Evolutionary conservation across 2,797 vertebrate species (phyloP).

Genomic region (Spinibarbus caldwelli): DNA sequence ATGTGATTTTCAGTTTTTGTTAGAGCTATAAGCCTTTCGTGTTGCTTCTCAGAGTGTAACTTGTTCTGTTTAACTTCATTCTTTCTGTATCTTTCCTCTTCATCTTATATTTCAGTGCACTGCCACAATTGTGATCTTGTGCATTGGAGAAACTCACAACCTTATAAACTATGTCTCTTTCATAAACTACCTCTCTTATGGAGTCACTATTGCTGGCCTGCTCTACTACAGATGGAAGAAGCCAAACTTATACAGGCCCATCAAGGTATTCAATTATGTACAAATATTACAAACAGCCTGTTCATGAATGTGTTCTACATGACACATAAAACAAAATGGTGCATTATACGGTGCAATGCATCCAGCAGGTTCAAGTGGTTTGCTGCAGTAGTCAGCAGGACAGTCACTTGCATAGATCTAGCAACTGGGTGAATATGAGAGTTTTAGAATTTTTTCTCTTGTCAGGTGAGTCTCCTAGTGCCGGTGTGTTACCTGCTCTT

Average conservation of each 20-base stretch:
- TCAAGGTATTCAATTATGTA: slow-evolving; percentile 83
- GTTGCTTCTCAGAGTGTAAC: neutral
- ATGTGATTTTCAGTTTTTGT: slow-evolving; percentile 66
- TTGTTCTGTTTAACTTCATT: neutral
- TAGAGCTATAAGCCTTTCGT: neutral
- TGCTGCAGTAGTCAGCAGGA: neutral
- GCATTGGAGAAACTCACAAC: slow-evolving; percentile 96
- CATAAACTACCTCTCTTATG: slow-evolving; percentile 98
- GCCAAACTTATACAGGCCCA: slow-evolving; percentile 91
- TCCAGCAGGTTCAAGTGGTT: too few relatives aligned
- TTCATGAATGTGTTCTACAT: neutral
- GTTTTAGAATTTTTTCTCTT: slow-evolving; percentile 10
- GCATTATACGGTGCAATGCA: neutral
- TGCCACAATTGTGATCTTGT: slow-evolving; percentile 91
- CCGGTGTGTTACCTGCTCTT: slow-evolving; percentile 91
- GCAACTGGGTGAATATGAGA: neutral
- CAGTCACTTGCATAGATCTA: neutral
- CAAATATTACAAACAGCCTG: too few relatives aligned
- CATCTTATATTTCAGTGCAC: slow-evolving; percentile 79
- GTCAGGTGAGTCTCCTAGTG: slow-evolving; percentile 89
- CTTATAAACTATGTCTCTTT: slow-evolving; percentile 98
- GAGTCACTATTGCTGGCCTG: slow-evolving; percentile 92
- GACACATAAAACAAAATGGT: neutral
- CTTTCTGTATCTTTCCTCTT: neutral
- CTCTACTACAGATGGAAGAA: slow-evolving; percentile 92